Conservation (phyloP, 2,113 vertebrate species). For the Amphiprion percula region DNA sequence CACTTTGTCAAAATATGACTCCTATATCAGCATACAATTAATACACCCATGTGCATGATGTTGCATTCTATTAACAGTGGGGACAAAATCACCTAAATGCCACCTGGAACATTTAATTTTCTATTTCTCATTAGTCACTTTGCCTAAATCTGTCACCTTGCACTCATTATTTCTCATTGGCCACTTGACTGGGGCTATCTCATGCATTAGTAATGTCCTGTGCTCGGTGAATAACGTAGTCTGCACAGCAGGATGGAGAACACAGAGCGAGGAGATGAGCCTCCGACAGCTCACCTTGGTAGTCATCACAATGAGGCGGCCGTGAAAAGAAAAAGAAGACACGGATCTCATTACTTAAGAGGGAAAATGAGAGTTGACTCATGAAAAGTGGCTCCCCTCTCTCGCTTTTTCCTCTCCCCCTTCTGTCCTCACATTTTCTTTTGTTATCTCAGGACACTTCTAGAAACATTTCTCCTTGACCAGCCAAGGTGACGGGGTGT, state of each 20-base stretch:
- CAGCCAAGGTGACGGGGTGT: slow-evolving; percentile 61
- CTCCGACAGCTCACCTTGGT: slow-evolving; percentile 54
- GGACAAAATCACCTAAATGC: not conserved
- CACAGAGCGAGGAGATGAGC: slow-evolving; percentile 28
- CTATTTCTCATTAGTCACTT: slow-evolving; percentile 27
- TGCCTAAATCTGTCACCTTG: slow-evolving; percentile 35
- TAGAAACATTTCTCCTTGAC: slow-evolving; percentile 37
- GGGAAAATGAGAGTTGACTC: slow-evolving; percentile 32
- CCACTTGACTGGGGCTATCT: slow-evolving; percentile 54
- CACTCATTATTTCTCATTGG: slow-evolving; percentile 54
- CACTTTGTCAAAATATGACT: not conserved
- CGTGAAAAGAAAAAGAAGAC: slow-evolving; percentile 17
- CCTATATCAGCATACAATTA: not conserved
- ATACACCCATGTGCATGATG: not conserved
- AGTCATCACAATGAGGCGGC: slow-evolving; percentile 41
- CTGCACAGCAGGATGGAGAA: slow-evolving; percentile 26
- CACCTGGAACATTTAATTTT: slow-evolving; percentile 18
- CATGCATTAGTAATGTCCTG: slow-evolving; percentile 68
- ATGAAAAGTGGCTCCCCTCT: slow-evolving; percentile 38
- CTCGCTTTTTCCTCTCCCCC: not conserved
- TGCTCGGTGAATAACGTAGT: slow-evolving; percentile 66
- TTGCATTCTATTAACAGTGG: not conserved
- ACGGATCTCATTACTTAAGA: slow-evolving; percentile 36
- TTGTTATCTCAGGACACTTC: slow-evolving; percentile 16
- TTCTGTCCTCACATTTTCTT: not conserved